phyloP scores from a whole-genome alignment of 2,113 vertebrate genomes.

The Solea senegalensis region DNA sequence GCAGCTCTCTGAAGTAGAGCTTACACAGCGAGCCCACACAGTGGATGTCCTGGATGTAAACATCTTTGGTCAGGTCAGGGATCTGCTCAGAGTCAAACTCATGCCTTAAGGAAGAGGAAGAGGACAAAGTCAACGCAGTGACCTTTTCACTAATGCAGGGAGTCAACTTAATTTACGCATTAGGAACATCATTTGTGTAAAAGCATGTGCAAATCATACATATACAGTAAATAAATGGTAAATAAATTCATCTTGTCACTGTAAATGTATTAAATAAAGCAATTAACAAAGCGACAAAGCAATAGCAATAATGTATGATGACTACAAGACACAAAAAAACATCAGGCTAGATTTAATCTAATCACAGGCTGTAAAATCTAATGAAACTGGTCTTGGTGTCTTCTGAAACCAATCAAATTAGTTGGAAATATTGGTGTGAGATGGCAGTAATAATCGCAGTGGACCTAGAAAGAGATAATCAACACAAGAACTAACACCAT shows the following conservation, averaged over 20 bases:
- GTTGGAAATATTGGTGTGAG: neutral
- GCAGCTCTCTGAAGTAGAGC: conserved; percentile 97
- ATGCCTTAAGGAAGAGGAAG: conserved; percentile 80
- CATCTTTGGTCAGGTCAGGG: conserved; percentile 98
- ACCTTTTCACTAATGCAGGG: neutral
- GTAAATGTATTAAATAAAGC: too few relatives aligned
- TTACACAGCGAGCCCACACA: conserved; percentile 98
- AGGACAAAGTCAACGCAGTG: neutral
- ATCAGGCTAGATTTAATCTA: neutral
- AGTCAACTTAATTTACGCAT: neutral
- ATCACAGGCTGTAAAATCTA: too few relatives aligned
- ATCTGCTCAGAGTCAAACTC: conserved; percentile 99
- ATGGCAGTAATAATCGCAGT: neutral
- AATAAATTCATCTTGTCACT: too few relatives aligned
- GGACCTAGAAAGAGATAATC: neutral
- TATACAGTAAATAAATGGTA: too few relatives aligned
- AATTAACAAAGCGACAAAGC: too few relatives aligned
- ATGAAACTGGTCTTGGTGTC: too few relatives aligned
- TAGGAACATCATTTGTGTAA: too few relatives aligned
- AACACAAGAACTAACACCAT: neutral
- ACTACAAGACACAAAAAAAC: neutral
- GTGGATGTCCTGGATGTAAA: conserved; percentile 98
- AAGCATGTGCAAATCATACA: too few relatives aligned
- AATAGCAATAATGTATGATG: neutral
- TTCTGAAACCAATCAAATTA: too few relatives aligned